phyloP scores from a whole-genome alignment of 2,888 invertebrate species.

The Stenotaenia linearis region DNA sequence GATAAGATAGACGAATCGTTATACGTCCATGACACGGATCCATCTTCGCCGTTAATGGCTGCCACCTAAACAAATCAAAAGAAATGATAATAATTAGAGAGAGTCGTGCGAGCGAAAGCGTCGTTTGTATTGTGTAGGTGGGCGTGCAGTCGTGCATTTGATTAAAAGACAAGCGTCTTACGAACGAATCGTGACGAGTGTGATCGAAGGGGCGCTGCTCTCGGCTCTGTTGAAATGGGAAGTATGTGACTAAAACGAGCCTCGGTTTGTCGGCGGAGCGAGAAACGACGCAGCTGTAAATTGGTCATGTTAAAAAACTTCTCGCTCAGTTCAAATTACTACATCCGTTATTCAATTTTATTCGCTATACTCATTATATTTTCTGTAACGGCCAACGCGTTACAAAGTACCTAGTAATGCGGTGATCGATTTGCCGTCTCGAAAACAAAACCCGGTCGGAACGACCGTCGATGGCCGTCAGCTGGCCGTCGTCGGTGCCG shows the following conservation, averaged over 20 bases:
- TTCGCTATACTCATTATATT: too few relatives aligned
- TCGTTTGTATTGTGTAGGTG: not conserved
- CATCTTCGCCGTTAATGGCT: not conserved
- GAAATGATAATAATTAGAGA: too few relatives aligned
- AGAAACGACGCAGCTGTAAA: not conserved
- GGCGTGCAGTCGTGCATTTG: not conserved
- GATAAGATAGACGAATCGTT: not conserved
- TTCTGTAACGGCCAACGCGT: too few relatives aligned
- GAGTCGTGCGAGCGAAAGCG: too few relatives aligned
- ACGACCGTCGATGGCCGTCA: not conserved
- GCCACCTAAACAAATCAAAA: too few relatives aligned
- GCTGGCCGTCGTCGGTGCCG: not conserved
- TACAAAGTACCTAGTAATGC: not conserved
- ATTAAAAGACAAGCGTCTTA: not conserved
- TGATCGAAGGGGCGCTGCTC: too few relatives aligned
- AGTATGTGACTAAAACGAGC: not conserved
- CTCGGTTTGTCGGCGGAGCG: not conserved
- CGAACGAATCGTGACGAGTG: not conserved
- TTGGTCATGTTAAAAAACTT: not conserved
- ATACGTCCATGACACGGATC: not conserved
- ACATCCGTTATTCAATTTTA: not conserved
- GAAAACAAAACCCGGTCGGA: not conserved
- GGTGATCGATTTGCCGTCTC: not conserved
- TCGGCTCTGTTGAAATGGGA: not conserved
- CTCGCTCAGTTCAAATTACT: too few relatives aligned